Evolutionary conservation across 2,797 vertebrate genomes (phyloP).

Genomic region (Rousettus madagascariensis): DNA sequence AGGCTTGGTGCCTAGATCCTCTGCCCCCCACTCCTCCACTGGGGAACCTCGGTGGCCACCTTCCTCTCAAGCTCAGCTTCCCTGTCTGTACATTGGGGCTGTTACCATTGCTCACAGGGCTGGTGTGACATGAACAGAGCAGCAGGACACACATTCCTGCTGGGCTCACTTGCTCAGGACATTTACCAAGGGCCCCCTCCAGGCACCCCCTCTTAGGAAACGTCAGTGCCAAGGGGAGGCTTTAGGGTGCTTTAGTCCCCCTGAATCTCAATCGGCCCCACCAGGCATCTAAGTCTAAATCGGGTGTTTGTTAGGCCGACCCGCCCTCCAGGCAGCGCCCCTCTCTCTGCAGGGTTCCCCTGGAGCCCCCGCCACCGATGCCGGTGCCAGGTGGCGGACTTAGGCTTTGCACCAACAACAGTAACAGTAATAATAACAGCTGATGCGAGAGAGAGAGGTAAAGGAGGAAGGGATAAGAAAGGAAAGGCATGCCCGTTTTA

Average conservation of each 20-base stretch:
- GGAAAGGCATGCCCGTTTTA: rapidly evolving
- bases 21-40: neutral
- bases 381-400: rapidly evolving
- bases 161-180: neutral
- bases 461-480: too few relatives aligned
- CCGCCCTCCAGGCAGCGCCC: neutral
- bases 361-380: rapidly evolving
- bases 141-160: neutral
- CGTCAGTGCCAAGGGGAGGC: neutral
- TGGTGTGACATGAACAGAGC: rapidly evolving
- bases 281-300: neutral
- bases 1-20: neutral
- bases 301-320: neutral
- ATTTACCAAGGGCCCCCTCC: neutral
- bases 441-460: too few relatives aligned
- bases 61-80: neutral
- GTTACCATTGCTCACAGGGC: neutral
- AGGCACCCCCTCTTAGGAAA: neutral
- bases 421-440: rapidly evolving
- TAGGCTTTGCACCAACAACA: neutral
- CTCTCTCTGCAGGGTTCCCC: neutral
- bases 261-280: neutral
- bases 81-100: neutral
- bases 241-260: neutral
- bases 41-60: neutral